Evolutionary conservation across 1,140 invertebrate species (phyloP), one percentile per base, ranked within the genome.

Genomic region (Cataglyphis hispanica): DNA sequence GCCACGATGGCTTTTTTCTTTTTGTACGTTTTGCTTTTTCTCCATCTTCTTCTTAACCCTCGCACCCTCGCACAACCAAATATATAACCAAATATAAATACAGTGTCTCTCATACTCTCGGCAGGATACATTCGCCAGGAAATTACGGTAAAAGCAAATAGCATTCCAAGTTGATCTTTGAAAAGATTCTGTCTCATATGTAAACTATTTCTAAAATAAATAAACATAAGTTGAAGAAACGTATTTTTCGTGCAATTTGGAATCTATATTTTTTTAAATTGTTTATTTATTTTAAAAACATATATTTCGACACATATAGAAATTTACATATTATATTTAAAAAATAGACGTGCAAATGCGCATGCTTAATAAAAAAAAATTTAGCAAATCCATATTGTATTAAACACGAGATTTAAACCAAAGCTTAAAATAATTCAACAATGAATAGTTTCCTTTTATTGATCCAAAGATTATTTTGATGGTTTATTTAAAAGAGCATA

Each of bases 111-210:
- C 4, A 13, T 43, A 43, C 25, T 34, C 25, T 60, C 53, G 31
- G n/a, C 8, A 13, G 13, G 10, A 61, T 72, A 72, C 25, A 60
- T 81, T 67, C 22, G 22, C 53, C 13, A 37, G 8, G 27, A 80
- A 53, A 25, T 25, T 6, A 16, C 13, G 7, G 16, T 37, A 34
- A 80, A 22, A 16, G n/a, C 37, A 58, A 70, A 81, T 56, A 6
- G 34, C 77, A 19, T 43, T 67, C 25, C 31, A 46, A 40, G 7
- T 81, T 43, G 16, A 0, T 56, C 25, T 43, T 72, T 3, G 19
- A 40, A 60, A n/a, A 70, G n/a, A 81, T 58, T 72, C 19, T n/a
- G 34, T 56, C 37, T 81, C 22, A 16, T 69, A 37, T n/a, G 40
- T 50, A 3, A 11, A 19, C 5, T 43, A 72, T 72, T 13, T 70